Evolutionary conservation across 2,797 vertebrate species (phyloP), one percentile per base, ranked within the genome.

Genomic region (Chlorospingus flavigularis): DNA sequence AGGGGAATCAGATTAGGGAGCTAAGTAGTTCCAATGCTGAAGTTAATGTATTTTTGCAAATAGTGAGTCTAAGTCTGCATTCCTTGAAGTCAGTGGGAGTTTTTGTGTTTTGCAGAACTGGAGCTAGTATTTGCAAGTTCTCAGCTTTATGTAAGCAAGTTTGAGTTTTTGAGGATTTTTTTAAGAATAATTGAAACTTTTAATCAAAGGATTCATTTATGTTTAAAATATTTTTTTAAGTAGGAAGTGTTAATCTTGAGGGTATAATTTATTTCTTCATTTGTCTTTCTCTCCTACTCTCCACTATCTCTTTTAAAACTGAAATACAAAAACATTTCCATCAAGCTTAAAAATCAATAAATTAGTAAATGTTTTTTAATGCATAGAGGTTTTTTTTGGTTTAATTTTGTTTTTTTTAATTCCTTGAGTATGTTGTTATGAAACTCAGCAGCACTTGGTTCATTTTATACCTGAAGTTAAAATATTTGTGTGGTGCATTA

Each of bases 1-100:
- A 92, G 61, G n/a, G 50, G 84, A 87, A 87, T 91, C 86, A 93
- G 77, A 94, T 95, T 92, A 91, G 57, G 70, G 63, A 93, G 58
- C 66, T 73, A 68, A 94, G 85, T 91, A 61, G 63, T 94, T 95
- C 67, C 63, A 92, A 7, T 61, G 65, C 67, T 77, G 77, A 92
- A 94, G 45, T 82, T 86, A 79, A 86, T 88, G 9, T 53, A 63
- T 79, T 91, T 93, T 86, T 89, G 71, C 55, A 76, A 48, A 79
- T 82, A 39, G 37, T 42, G 57, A 37, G 48, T 68, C 1, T 73
- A 42, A 89, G 39, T 75, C 63, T 94, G 51, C 74, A 68, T 95
- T 93, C 86, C 65, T 85, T 85, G 57, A 67, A 85, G 67, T 68
- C 5, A 10, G 74, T 84, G 74, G 83, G 83, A 88, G 55, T 94